Conservation (phyloP, 2,113 vertebrate genomes). For the Embiotoca jacksoni region DNA sequence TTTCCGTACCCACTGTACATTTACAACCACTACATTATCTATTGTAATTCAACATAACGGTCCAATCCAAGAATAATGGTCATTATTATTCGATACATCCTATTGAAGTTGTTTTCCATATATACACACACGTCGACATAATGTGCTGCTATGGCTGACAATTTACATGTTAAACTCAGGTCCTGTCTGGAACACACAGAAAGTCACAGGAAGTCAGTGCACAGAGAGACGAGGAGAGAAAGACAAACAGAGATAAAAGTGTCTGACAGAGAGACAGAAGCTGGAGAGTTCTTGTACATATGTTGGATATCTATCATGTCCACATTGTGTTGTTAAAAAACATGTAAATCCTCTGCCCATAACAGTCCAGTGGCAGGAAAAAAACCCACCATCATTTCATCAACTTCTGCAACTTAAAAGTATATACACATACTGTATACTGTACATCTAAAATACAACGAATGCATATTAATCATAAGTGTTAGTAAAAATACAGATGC, state of each 20-base stretch:
- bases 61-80: conserved; percentile 18
- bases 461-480: conserved; percentile 85
- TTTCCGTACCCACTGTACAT: conserved; percentile 1
- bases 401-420: conserved; percentile 64
- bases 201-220: conserved; percentile 65
- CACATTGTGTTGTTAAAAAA: conserved; percentile 41
- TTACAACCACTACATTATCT: conserved; percentile 35
- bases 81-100: conserved; percentile 20
- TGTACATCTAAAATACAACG: conserved; percentile 88
- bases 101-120: conserved; percentile 35
- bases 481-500: conserved; percentile 84
- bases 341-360: conserved; percentile 43
- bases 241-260: background rate
- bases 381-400: conserved; percentile 43
- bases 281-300: conserved; percentile 28
- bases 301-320: conserved; percentile 24
- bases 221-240: conserved; percentile 30
- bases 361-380: conserved; percentile 69
- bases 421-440: conserved; percentile 86
- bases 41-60: background rate
- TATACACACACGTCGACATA: conserved; percentile 40
- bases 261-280: conserved; percentile 29
- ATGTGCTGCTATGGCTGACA: conserved; percentile 49
- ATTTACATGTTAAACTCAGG: conserved; percentile 54
- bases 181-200: conserved; percentile 44